A percentile compares a stretch with the other conserved stretches of the same genome.
phyloP scores from a whole-genome alignment of 2,113 vertebrate genomes.

The Petroica traversi region DNA sequence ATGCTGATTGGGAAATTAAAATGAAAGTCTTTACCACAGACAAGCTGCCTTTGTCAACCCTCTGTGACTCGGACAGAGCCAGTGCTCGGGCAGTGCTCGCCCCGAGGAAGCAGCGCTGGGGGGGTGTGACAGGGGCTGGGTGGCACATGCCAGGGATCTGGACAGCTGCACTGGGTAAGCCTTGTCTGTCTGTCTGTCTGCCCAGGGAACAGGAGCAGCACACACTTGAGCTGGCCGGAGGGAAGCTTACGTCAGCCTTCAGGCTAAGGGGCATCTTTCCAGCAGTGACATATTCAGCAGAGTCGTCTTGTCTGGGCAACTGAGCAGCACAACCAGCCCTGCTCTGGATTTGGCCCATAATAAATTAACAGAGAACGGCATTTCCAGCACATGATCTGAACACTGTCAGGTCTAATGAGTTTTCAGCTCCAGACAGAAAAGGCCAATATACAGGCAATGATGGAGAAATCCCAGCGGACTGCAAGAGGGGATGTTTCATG shows the following conservation, averaged over 20 bases:
- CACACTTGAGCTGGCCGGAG: neutral
- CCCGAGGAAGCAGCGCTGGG: accelerated
- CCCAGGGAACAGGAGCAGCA: neutral
- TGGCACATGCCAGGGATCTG: neutral
- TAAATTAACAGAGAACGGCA: neutral
- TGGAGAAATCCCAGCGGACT: slow-evolving; percentile 4
- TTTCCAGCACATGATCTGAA: slow-evolving; percentile 25
- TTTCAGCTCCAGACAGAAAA: slow-evolving; percentile 25
- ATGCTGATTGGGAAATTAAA: slow-evolving; percentile 20
- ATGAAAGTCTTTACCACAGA: neutral
- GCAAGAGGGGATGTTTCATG: neutral
- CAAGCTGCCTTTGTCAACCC: neutral
- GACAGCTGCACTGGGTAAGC: neutral
- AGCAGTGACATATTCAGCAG: neutral
- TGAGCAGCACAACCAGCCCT: neutral
- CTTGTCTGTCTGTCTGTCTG: neutral
- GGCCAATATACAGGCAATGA: slow-evolving; percentile 1
- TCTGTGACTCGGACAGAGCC: neutral
- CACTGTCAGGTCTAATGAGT: slow-evolving; percentile 34
- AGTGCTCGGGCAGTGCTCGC: accelerated
- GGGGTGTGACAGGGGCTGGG: neutral
- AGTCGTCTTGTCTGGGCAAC: neutral
- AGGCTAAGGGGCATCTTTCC: neutral
- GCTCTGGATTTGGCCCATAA: neutral
- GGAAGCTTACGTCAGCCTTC: neutral